Conservation (phyloP, 1,140 invertebrate genomes). For the Lepidurus couesii region DNA sequence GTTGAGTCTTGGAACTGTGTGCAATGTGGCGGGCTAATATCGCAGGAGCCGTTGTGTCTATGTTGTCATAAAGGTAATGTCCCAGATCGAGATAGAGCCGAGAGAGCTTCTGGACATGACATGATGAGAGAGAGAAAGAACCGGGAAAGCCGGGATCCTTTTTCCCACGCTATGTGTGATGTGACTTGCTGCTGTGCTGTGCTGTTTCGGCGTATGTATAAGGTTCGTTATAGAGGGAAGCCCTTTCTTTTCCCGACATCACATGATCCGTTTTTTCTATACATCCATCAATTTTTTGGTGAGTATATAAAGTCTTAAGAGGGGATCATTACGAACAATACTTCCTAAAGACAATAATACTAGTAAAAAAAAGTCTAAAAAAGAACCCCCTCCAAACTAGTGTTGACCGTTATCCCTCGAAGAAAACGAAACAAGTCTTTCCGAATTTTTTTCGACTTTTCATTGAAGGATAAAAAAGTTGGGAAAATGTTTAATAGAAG, state of each 20-base stretch:
- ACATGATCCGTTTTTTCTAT: background rate
- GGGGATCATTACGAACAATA: slow-evolving; percentile 1
- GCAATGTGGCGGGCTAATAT: background rate
- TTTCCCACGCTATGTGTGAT: slow-evolving; percentile 18
- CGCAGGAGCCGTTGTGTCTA: background rate
- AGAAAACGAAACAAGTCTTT: too few relatives aligned
- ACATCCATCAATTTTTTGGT: background rate
- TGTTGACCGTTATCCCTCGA: too few relatives aligned
- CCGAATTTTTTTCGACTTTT: too few relatives aligned
- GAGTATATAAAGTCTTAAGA: slow-evolving; percentile 11
- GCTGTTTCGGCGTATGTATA: background rate
- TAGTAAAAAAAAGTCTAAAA: too few relatives aligned
- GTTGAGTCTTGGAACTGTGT: background rate
- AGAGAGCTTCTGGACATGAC: background rate
- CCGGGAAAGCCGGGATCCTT: slow-evolving; percentile 6
- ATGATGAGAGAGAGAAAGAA: slow-evolving; percentile 6
- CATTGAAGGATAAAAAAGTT: too few relatives aligned
- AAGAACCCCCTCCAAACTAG: too few relatives aligned
- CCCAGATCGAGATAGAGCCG: slow-evolving; percentile 2
- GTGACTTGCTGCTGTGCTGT: background rate
- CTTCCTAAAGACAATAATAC: background rate
- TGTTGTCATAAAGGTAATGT: slow-evolving; percentile 22
- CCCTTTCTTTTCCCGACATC: background rate
- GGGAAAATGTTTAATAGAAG: too few relatives aligned
- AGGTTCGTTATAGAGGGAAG: background rate